Evolutionary conservation across 2,113 vertebrate species (phyloP).

Genomic region (Tachysurus vachellii): DNA sequence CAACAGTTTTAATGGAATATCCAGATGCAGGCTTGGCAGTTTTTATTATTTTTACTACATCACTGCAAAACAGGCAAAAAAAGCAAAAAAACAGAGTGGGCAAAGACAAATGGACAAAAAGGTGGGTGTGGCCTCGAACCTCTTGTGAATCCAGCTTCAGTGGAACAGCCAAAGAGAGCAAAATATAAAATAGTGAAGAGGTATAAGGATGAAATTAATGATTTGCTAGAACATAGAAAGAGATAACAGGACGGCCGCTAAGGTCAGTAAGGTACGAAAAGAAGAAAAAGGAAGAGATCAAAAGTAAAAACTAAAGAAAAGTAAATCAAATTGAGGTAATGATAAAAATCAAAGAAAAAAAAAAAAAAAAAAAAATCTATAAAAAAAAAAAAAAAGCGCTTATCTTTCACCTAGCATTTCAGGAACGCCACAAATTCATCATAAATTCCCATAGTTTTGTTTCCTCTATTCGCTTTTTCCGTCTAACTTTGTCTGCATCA

Average conservation of each 20-base stretch:
- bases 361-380: not conserved
- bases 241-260: not conserved
- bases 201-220: not conserved
- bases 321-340: slow-evolving; percentile 6
- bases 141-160: not conserved
- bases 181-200: not conserved
- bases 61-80: not conserved
- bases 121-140: not conserved
- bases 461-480: not conserved
- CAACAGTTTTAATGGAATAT: not conserved
- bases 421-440: slow-evolving; percentile 44
- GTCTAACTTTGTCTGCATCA: slow-evolving; percentile 33
- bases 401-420: slow-evolving; percentile 9
- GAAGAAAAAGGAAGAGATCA: not conserved
- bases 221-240: slow-evolving; percentile 3
- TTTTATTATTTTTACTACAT: not conserved
- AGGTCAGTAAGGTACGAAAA: not conserved
- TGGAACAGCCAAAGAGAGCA: not conserved
- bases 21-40: not conserved
- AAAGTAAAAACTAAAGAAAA: not conserved
- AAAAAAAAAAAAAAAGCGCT: not conserved
- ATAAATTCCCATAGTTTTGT: slow-evolving; percentile 57
- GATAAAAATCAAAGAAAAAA: slow-evolving; percentile 3
- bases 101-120: not conserved
- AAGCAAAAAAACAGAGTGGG: not conserved